These are phyloP conservation scores for Lophius americanus DNA, from an alignment of 2,797 vertebrate species.

Conservation along the genomic window DNA sequence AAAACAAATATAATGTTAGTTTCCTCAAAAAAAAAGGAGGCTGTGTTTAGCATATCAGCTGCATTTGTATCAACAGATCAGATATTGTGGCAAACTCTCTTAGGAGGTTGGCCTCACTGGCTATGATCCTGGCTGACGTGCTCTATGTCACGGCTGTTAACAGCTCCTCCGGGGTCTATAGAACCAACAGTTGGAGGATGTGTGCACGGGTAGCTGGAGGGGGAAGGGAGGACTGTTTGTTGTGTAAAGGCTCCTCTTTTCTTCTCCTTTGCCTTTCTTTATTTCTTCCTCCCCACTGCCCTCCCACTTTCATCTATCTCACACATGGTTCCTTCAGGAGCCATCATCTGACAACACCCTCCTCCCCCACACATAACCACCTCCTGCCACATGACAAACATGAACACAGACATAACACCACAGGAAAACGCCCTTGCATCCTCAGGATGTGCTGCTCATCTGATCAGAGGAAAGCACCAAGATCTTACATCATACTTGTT, in stretches of 20 bases:
- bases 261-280: conserved; percentile 66
- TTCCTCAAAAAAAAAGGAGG: conserved; percentile 1
- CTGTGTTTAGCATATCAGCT: conserved; percentile 47
- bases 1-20: not conserved
- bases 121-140: conserved; percentile 66
- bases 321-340: conserved; percentile 76
- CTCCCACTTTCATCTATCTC: conserved; percentile 69
- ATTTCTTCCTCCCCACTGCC: conserved; percentile 65
- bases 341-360: conserved; percentile 79
- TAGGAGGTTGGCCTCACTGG: conserved; percentile 62
- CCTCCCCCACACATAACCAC: conserved; percentile 64
- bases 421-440: conserved; percentile 77
- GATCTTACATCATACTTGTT: conserved; percentile 41
- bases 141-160: conserved; percentile 73
- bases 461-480: conserved; percentile 54
- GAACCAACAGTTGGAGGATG: conserved; percentile 76
- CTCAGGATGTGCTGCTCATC: conserved; percentile 74
- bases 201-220: conserved; percentile 52
- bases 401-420: conserved; percentile 61
- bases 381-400: conserved; percentile 77
- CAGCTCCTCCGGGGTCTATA: conserved; percentile 75
- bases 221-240: conserved; percentile 73
- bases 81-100: conserved; percentile 56
- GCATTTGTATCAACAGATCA: conserved; percentile 53
- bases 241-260: conserved; percentile 74